These are phyloP conservation scores for Elgaria multicarinata DNA, from an alignment of 2,113 vertebrate species.

Conservation along the genomic window DNA sequence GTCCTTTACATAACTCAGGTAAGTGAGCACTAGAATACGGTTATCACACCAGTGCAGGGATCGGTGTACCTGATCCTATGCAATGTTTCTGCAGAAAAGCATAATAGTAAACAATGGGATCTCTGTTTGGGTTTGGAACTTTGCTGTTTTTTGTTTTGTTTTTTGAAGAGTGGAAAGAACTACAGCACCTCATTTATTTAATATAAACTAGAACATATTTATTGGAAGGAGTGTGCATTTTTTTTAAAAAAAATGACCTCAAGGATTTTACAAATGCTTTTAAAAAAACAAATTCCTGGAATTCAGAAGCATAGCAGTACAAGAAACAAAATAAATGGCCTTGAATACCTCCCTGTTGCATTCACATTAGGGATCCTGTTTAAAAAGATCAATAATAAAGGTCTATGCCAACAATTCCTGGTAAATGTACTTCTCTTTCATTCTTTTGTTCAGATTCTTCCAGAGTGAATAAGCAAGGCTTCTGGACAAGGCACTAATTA, in stretches of 20 bases:
- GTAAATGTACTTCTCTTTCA: constrained; percentile 21
- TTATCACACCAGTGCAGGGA: not conserved
- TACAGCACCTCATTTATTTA: constrained; percentile 4
- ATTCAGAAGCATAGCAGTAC: not conserved
- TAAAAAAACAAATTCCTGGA: constrained; percentile 4
- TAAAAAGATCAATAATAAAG: constrained; percentile 41
- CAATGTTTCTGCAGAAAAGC: not conserved
- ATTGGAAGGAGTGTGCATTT: not conserved
- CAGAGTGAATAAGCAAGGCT: constrained; percentile 35
- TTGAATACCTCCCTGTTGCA: constrained; percentile 26
- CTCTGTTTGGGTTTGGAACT: constrained; percentile 14
- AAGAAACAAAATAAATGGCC: not conserved
- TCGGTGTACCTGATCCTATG: not conserved
- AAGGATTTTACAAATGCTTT: not conserved
- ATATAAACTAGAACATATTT: not conserved
- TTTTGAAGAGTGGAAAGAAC: not conserved
- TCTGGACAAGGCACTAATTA: constrained; percentile 35
- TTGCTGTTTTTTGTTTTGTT: no score
- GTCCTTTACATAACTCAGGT: not conserved
- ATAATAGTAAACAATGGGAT: not conserved
- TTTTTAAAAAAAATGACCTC: not conserved
- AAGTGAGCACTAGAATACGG: not conserved
- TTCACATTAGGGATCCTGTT: not conserved
- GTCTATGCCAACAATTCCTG: constrained; percentile 35
- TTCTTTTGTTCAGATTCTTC: constrained; percentile 19